phyloP scores from a whole-genome alignment of 2,888 invertebrate genomes.

The Diplolepis rosae region DNA sequence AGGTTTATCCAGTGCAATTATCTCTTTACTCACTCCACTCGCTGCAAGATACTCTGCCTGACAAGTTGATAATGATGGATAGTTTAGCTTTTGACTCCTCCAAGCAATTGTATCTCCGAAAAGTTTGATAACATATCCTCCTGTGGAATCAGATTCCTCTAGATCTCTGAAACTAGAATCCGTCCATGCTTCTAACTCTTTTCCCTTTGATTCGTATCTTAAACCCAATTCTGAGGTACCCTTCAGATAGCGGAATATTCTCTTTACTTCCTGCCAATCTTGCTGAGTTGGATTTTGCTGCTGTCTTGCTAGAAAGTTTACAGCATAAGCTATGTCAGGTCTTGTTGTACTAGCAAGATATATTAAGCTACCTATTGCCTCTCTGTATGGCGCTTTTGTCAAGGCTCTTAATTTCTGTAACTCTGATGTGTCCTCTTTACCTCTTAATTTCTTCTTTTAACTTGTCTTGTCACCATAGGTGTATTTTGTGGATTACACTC shows the following conservation, averaged over 20 bases:
- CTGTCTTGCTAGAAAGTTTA: conserved; percentile 36
- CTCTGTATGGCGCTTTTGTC: conserved; percentile 33
- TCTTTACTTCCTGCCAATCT: conserved; percentile 46
- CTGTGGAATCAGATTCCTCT: conserved; percentile 35
- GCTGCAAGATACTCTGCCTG: too few species aligned
- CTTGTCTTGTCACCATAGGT: conserved; percentile 41
- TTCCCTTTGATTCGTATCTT: conserved; percentile 10
- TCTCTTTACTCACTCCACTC: conserved; percentile 6
- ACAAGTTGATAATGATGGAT: too few species aligned
- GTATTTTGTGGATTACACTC: conserved; percentile 35
- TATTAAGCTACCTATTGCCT: conserved; percentile 43
- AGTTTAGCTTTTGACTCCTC: conserved; percentile 47
- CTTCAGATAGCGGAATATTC: conserved; percentile 39
- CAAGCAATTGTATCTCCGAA: conserved; percentile 41
- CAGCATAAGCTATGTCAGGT: conserved; percentile 37
- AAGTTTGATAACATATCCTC: conserved; percentile 36
- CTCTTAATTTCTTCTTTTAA: conserved; percentile 21
- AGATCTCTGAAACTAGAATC: conserved; percentile 44
- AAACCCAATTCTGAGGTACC: conserved; percentile 40
- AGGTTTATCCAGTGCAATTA: conserved; percentile 41
- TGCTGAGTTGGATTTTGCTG: conserved; percentile 7
- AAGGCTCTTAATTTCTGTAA: too few species aligned
- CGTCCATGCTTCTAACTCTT: conserved; percentile 32
- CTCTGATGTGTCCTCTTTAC: conserved; percentile 23
- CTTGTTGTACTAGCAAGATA: conserved; percentile 39